A percentile compares a stretch with the other conserved stretches of the same genome.
phyloP scores from a whole-genome alignment of 1,140 invertebrate species.

The Nymphalis io region DNA sequence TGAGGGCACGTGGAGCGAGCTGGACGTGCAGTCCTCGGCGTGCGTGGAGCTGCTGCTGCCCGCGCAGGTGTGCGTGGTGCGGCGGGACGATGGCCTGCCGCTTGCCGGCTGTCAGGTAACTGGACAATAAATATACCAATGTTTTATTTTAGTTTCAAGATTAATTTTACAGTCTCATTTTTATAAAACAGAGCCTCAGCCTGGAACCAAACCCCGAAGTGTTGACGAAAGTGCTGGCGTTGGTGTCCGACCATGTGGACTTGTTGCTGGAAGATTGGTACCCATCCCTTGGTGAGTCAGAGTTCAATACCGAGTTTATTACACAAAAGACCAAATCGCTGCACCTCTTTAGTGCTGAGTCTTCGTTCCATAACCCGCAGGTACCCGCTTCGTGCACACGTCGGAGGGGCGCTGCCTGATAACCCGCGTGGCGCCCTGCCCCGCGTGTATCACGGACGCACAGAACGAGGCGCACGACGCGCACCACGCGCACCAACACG shows the following conservation, averaged over 20 bases:
- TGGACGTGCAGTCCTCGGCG: constrained; percentile 90
- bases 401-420: constrained; percentile 97
- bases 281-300: constrained; percentile 86
- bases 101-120: constrained; percentile 83
- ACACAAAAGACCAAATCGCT: not conserved
- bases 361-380: constrained; percentile 50
- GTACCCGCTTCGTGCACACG: constrained; percentile 98
- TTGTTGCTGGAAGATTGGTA: constrained; percentile 99
- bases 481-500: constrained; percentile 18
- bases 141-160: too few relatives aligned
- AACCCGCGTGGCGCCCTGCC: constrained; percentile 96
- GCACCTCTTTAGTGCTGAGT: not conserved
- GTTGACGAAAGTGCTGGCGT: constrained; percentile 91
- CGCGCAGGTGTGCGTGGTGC: constrained; percentile 86
- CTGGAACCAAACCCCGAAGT: constrained; percentile 88
- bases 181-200: constrained; percentile 78
- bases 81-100: constrained; percentile 82
- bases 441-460: constrained; percentile 85
- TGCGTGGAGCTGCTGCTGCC: constrained; percentile 95
- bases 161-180: not conserved
- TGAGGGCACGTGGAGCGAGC: constrained; percentile 91
- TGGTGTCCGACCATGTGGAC: constrained; percentile 98
- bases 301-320: too few relatives aligned
- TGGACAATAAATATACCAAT: too few relatives aligned
- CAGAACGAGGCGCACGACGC: constrained; percentile 47